Evolutionary conservation across 2,888 invertebrate genomes (phyloP), one percentile per base, ranked within the genome.

Genomic region (Leucophenga montana): DNA sequence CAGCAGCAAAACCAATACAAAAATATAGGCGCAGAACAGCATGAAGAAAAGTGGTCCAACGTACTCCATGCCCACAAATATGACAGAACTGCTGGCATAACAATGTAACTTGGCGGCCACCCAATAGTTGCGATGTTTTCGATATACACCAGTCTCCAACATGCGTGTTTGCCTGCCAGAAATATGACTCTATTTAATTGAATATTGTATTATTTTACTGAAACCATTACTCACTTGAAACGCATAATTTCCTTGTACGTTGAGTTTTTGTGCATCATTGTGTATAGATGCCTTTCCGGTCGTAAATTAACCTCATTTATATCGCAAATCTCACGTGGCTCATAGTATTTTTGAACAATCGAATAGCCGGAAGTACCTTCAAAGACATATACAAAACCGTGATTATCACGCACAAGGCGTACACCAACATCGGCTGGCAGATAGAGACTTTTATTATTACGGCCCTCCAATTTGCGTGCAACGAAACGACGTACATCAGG

Each of bases 51-150:
- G 72, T 0, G 88, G 87, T 1, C 86, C 87, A 13, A 85, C 85
- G 65, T 88, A 88, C 59, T 88, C 88, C 75, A 88, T 73, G 65
- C 88, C 88, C 46, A 88, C 88, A 54, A 77, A 80, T 16, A 87
- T 82, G 61, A 85, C 74, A 67, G 80, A 75, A 66, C 73, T 85
- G 61, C 82, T 80, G 8, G 87, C 77, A 70, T 81, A 80, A 66
- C 88, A 88, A 33, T 82, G 73, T 6, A 88, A 70, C 56, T 80
- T 84, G 48, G 73, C 78, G 69, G 73, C 82, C 39, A 85, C 72
- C 88, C 88, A 88, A 59, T 80, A 75, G 22, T 75, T 82, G 11
- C 78, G 79, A 64, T 86, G 84, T 65, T 84, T 87, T 4, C 75
- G 79, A 69, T 82, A 77, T 27, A 88, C 57, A 0, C 88, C 88